Evolutionary conservation across 2,888 invertebrate genomes (phyloP).

Genomic region (Lepeophtheirus nordmannii): DNA sequence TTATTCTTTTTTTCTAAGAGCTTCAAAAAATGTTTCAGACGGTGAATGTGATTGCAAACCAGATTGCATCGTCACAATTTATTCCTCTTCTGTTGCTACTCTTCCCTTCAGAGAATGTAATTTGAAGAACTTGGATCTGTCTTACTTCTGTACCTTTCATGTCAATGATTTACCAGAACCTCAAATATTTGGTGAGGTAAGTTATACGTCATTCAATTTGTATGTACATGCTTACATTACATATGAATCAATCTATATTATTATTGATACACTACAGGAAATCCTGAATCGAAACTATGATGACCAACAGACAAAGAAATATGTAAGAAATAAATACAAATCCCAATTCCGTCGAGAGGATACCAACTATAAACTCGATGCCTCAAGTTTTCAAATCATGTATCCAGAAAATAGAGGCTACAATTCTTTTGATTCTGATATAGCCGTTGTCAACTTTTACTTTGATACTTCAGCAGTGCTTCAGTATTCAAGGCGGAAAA

Average conservation of each 20-base stretch:
- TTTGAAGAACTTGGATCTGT: slow-evolving; percentile 1
- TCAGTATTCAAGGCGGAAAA: slow-evolving; percentile 11
- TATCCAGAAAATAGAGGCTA: neutral
- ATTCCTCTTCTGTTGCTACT: slow-evolving; percentile 16
- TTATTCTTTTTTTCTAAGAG: neutral
- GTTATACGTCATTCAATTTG: neutral
- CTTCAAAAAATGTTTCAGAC: neutral
- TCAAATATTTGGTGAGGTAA: slow-evolving; percentile 1
- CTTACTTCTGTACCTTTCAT: slow-evolving; percentile 9
- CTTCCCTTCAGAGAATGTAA: slow-evolving; percentile 7
- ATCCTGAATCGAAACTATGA: too few relatives aligned
- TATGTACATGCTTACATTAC: too few relatives aligned
- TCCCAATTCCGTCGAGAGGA: too few relatives aligned
- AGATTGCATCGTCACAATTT: slow-evolving; percentile 8
- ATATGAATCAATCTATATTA: too few relatives aligned
- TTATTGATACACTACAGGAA: too few relatives aligned
- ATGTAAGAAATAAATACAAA: too few relatives aligned
- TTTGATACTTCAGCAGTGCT: slow-evolving; percentile 12
- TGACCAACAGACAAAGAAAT: too few relatives aligned
- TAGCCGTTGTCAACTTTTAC: slow-evolving; percentile 16
- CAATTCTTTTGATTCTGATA: slow-evolving; percentile 20
- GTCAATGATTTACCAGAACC: neutral
- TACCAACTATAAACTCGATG: too few relatives aligned
- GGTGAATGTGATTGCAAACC: slow-evolving; percentile 8
- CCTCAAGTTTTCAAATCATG: too few relatives aligned